Base-by-base conservation (phyloP, 2,888 invertebrate genomes). In the Drosophila niveifrons region DNA sequence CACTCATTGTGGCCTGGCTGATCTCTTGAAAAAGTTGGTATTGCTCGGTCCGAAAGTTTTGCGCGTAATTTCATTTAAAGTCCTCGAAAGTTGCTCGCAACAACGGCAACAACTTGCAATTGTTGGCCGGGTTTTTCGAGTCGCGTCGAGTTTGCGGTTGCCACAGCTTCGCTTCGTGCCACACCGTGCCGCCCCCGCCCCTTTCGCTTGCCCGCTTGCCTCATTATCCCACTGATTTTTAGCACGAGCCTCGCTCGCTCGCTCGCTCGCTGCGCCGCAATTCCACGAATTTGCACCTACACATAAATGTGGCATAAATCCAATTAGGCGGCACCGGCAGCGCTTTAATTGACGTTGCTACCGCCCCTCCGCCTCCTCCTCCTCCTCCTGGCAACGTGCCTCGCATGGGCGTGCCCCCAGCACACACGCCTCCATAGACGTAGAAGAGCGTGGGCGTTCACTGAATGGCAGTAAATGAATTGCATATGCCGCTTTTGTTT, bases 61-160 rank as follows among this genome's bases (percentile, higher is more conserved):
- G 44, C 90, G 88, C 90, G 89, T 85, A 89, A 85, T 89, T 85
- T 85, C 90, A 85, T 85, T 85, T 85, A 86, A 89, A 85, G 90
- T 89, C 88, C 88, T 88, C 74, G 73, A 85, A 85, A 85, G 86
- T 85, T 85, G 84, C 72, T 84, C 58, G 44, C 17, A 18, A 51
- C 17, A 18, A 51, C 36, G 47, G 28, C 53, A 57, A 43, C 65
- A 82, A 82, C 65, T 82, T 85, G 79, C 83, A 81, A 84, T 84
- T 84, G 89, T 89, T 84, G 69, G 55, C 50, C 46, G 47, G 64
- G 62, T 46, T 13, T 43, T 43, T 65, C 57, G 64, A 64, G 66
- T 72, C 41, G 64, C 66, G 66, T 72, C 41, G 72, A 85, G 72
- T 66, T 88, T 88, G 87, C 65, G 84, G 84, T 31, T 70, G 57